These are phyloP conservation scores for Gymnocypris eckloni DNA, from an alignment of 2,797 vertebrate species.

Conservation along the genomic window DNA sequence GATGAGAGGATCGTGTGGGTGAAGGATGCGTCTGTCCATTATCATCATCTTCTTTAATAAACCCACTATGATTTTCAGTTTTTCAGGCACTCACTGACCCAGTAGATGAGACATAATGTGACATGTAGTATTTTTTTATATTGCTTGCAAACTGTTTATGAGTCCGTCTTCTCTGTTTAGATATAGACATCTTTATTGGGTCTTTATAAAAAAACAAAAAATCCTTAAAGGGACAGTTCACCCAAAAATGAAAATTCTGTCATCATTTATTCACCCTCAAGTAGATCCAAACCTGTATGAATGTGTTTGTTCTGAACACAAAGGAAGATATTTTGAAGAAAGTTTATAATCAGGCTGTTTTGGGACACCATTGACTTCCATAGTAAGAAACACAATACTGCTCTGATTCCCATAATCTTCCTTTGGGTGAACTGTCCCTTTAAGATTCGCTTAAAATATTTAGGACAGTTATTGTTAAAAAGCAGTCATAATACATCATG, in stretches of 20 bases:
- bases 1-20: slow-evolving; percentile 31
- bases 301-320: no score
- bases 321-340: no score
- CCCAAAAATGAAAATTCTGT: no score
- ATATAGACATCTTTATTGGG: neutral
- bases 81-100: slow-evolving; percentile 74
- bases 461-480: neutral
- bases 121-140: slow-evolving; percentile 42
- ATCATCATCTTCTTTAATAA: slow-evolving; percentile 75
- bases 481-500: neutral
- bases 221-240: no score
- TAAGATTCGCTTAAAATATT: neutral
- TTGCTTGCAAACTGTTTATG: neutral
- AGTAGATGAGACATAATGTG: slow-evolving; percentile 61
- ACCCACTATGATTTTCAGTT: slow-evolving; percentile 61
- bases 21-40: slow-evolving; percentile 64
- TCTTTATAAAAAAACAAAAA: neutral
- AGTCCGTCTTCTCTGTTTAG: neutral
- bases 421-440: neutral
- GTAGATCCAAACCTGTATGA: no score
- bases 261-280: no score
- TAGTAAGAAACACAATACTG: no score
- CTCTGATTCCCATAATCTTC: no score
- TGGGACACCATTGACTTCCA: no score
- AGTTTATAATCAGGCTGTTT: no score